phyloP scores from a whole-genome alignment of 2,113 vertebrate species.

The Azemiops feae region DNA sequence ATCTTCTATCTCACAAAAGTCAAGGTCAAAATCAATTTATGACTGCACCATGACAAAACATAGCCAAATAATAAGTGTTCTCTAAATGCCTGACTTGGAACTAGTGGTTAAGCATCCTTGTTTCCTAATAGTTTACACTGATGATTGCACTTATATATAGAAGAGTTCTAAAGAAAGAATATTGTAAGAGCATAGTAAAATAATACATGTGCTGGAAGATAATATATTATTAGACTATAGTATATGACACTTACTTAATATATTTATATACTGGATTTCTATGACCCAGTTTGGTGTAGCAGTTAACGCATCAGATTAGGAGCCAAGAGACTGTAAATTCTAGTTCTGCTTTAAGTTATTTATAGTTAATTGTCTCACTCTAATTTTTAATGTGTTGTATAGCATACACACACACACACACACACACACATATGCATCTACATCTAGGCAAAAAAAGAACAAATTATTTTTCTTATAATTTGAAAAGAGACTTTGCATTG shows the following conservation, averaged over 20 bases:
- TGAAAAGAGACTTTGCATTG: not conserved
- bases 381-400: not conserved
- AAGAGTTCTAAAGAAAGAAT: not conserved
- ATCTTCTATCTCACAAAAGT: conserved; percentile 1
- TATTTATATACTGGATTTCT: not conserved
- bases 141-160: not conserved
- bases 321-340: not conserved
- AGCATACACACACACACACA: not conserved
- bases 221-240: not conserved
- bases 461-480: not conserved
- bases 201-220: not conserved
- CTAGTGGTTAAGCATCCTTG: not conserved
- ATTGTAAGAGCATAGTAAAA: not conserved
- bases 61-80: conserved; percentile 25
- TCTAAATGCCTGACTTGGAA: conserved; percentile 37
- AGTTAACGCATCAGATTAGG: not conserved
- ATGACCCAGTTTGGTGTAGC: not conserved
- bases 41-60: conserved; percentile 22
- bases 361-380: not conserved
- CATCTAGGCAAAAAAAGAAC: not conserved
- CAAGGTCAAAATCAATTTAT: conserved; percentile 40
- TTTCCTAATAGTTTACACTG: not conserved
- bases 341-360: not conserved
- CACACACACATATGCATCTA: not conserved
- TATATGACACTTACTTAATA: not conserved